Base-by-base conservation (phyloP, 2,113 vertebrate genomes). In the Aspiorhynchus laticeps region DNA sequence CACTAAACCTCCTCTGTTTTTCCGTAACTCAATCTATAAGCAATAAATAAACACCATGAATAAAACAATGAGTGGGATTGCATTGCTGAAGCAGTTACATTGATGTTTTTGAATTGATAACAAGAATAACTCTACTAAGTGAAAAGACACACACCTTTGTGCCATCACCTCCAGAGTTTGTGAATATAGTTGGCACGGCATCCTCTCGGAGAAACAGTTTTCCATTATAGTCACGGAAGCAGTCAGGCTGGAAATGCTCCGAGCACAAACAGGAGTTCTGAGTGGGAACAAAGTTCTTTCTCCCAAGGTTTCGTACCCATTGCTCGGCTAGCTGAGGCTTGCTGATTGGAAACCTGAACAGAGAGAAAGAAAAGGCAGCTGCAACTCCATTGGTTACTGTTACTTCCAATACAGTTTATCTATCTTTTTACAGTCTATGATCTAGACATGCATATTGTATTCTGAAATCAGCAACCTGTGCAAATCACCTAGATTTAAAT, bases 211-310 rank as follows among this genome's bases (percentile, higher is more conserved):
- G 90, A 77, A 96, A 96, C 93, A 95, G 95, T 88, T 95, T 95
- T n/a, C 95, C 95, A 4, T 95, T 95, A 89, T 95, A 95, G 87
- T 96, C 95, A 6, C 95, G 93, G 87, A 96, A 96, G 92, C 95
- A 95, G 88, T 95, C 94, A 0, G 93, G 76, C 80, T 92, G 88
- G 83, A 96, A 96, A 56, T 96, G 95, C 87, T 95, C 95, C 0
- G 95, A 95, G 86, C 95, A 96, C 38, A 96, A 93, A 76, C 94
- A 96, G 2, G 95, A 95, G 92, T 95, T 96, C 80, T 90, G 84
- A 0, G 94, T 94, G 0, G 95, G 95, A 67, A 91, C 89, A 48
- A 96, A 95, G 89, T 92, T 94, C 80, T 94, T 95, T 88, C 94
- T 92, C 21, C 93, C 94, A 7, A 95, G 93, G 85, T 93, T 95